Base-by-base conservation (phyloP, 2,113 vertebrate species). In the Oriolus oriolus region DNA sequence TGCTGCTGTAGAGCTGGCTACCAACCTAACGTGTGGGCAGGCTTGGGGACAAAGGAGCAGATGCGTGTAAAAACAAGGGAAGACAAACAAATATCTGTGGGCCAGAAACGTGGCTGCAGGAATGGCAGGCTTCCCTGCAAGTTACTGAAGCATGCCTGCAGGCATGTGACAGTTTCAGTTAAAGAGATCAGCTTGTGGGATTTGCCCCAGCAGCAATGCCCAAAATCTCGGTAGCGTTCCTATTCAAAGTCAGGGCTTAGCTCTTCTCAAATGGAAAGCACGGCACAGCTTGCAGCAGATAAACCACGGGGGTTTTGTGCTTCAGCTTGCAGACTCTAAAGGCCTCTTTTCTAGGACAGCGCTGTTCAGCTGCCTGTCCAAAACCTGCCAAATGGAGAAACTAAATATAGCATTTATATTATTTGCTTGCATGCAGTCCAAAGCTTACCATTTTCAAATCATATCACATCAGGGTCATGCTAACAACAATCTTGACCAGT, bases 21-120 rank as follows among this genome's bases (percentile, higher is more conserved):
- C n/a, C 20, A 41, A 2, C 17, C 33, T 68, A 17, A n/a, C 19
- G 3, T 0, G 0, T 10, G 30, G 24, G 30, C 22, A 26, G n/a
- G 26, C 6, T 7, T 33, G 6, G 59, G 45, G 33, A 24, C 44
- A 71, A 75, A 74, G 50, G 33, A 63, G 60, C 13, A 13, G 35
- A 18, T 19, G 24, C 9, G 18, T 9, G 45, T 24, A 17, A 52
- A 59, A 78, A 79, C 7, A 39, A 42, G 28, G 42, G 61, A 39
- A 54, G 53, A 68, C 27, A 66, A 76, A 53, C 35, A 65, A 69
- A 2, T 37, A 16, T 3, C 56, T 27, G 31, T n/a, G 24, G 27
- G 42, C 35, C 70, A 59, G 64, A 69, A 41, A 33, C 10, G 26
- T 20, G 78, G 50, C 42, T 70, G 64, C 42, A 37, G 63, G 68